A percentile compares a stretch with the other conserved stretches of the same genome.
phyloP scores from a whole-genome alignment of 1,140 invertebrate genomes.

The Bicyclus anynana region DNA sequence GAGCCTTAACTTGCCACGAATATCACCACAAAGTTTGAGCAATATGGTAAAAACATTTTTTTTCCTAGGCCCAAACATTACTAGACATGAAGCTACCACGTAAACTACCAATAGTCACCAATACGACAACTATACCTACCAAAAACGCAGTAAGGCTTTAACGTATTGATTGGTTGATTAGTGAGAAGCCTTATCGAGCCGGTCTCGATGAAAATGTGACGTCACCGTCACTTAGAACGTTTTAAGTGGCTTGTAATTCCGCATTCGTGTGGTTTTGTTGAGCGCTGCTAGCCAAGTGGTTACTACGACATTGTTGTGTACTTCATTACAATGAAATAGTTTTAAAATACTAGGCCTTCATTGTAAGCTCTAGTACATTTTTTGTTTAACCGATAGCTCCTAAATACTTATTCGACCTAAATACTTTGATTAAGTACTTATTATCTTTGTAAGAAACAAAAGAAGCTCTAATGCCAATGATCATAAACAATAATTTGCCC shows the following conservation, averaged over 20 bases:
- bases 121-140: conserved; percentile 5
- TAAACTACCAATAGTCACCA: background rate
- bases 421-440: no score
- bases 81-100: background rate
- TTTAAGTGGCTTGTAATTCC: conserved; percentile 16
- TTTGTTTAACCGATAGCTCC: no score
- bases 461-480: no score
- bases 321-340: background rate
- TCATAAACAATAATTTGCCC: no score
- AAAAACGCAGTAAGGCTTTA: conserved; percentile 19
- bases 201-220: conserved; percentile 26
- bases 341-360: no score
- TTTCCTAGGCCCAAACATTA: background rate
- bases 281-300: background rate
- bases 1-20: no score
- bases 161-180: conserved; percentile 41
- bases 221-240: conserved; percentile 10
- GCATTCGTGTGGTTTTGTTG: conserved; percentile 16
- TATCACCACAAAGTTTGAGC: no score
- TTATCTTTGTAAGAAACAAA: no score
- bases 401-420: no score
- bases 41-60: no score
- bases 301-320: background rate
- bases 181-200: conserved; percentile 30
- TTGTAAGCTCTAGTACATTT: no score